phyloP scores from a whole-genome alignment of 2,888 invertebrate species.

The Uloborus plumipes region DNA sequence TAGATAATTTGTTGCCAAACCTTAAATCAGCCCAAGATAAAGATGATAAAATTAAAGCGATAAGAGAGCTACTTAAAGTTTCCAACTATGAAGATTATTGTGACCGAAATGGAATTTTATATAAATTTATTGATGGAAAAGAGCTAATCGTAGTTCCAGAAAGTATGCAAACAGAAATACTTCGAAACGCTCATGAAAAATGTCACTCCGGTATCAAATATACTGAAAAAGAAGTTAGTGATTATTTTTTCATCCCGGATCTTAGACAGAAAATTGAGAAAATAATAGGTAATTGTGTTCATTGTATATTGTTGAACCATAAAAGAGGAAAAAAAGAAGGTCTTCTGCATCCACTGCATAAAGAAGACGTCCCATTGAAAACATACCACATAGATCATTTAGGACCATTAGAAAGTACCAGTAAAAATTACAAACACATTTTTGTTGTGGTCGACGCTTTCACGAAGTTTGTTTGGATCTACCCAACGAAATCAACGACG shows the following conservation, averaged over 20 bases:
- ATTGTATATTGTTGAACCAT: not conserved
- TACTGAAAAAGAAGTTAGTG: not conserved
- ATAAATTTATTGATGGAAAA: not conserved
- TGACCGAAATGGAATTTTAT: not conserved
- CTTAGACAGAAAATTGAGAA: not conserved
- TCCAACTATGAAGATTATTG: not conserved
- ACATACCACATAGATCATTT: not conserved
- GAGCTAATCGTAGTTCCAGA: not conserved
- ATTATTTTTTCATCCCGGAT: not conserved
- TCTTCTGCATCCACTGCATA: not conserved
- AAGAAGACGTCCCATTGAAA: conserved; percentile 1
- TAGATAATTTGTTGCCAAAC: no score
- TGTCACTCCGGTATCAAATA: not conserved
- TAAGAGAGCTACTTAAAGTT: no score
- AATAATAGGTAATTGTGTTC: not conserved
- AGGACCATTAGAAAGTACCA: not conserved
- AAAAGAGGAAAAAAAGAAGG: not conserved
- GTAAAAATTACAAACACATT: not conserved
- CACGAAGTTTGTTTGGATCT: conserved; percentile 6
- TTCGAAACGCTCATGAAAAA: not conserved
- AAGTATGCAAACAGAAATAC: not conserved
- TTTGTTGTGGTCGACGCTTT: not conserved
- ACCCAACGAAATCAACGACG: conserved; percentile 4
- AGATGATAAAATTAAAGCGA: no score
- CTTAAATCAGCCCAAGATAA: no score